phyloP scores from a whole-genome alignment of 1,140 invertebrate genomes.

The Pissodes strobi region DNA sequence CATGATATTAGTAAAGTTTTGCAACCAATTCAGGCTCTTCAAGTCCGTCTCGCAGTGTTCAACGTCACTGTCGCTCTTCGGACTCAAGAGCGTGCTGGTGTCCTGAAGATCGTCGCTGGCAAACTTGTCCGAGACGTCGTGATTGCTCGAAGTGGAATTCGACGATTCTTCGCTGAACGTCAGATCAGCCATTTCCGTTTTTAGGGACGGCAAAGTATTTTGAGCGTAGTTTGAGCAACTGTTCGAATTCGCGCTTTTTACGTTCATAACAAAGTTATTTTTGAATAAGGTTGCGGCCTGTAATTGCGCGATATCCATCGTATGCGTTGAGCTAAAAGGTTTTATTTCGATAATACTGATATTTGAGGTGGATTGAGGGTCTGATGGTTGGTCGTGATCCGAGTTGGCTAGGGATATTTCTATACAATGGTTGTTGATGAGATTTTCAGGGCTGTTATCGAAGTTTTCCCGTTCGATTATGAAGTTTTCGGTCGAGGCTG shows the following conservation, averaged over 20 bases:
- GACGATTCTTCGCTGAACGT: conserved; percentile 5
- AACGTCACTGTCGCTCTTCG: conserved; percentile 51
- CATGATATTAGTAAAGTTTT: conserved; percentile 80
- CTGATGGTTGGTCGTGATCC: no score
- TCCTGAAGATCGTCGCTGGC: conserved; percentile 10
- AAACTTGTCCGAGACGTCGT: conserved; percentile 9
- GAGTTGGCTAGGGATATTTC: conserved; percentile 8
- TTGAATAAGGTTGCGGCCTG: background rate
- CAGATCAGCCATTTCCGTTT: background rate
- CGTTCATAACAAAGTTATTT: conserved; percentile 6
- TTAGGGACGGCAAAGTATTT: no score
- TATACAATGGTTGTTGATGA: conserved; percentile 16
- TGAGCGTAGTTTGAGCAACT: background rate
- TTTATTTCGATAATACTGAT: conserved; percentile 29
- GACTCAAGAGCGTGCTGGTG: conserved; percentile 32
- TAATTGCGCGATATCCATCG: background rate
- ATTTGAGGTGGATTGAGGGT: background rate
- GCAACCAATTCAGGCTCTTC: conserved; percentile 87
- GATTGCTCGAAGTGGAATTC: background rate
- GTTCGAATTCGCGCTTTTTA: background rate
- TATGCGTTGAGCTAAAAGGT: background rate
- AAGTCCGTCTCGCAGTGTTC: conserved; percentile 70
- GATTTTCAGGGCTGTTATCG: conserved; percentile 16
- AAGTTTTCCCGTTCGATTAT: conserved; percentile 17
- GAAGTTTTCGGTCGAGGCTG: conserved; percentile 19